Evolutionary conservation across 2,888 invertebrate species (phyloP).

Genomic region (Andrena trimmerana): DNA sequence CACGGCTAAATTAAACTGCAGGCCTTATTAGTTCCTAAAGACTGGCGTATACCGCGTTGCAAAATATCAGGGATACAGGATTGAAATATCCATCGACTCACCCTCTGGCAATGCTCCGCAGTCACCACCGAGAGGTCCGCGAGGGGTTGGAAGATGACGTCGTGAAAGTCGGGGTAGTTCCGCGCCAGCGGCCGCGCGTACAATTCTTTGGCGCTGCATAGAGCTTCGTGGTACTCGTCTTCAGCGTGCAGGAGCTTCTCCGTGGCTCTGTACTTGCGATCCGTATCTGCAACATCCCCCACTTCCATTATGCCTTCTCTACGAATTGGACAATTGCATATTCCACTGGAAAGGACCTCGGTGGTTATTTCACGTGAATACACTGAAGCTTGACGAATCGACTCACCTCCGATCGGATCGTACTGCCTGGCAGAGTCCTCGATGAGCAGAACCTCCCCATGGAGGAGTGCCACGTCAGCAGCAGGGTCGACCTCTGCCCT

Average conservation of each 20-base stretch:
- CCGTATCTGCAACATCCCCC: constrained; percentile 78
- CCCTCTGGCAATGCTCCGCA: constrained; percentile 80
- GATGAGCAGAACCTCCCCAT: constrained; percentile 89
- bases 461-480: constrained; percentile 87
- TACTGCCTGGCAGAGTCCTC: constrained; percentile 87
- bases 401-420: constrained; percentile 86
- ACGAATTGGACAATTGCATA: not conserved
- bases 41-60: not conserved
- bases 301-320: not conserved
- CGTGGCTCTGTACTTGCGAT: constrained; percentile 83
- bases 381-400: not conserved
- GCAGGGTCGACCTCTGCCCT: constrained; percentile 88
- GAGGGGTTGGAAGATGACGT: constrained; percentile 82
- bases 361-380: too few species aligned
- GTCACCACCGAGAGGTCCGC: constrained; percentile 79
- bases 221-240: constrained; percentile 85
- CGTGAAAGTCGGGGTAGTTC: constrained; percentile 82
- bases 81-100: constrained; percentile 68
- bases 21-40: not conserved
- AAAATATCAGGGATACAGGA: not conserved
- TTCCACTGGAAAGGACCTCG: too few species aligned
- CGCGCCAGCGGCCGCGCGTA: constrained; percentile 87
- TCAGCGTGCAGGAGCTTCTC: constrained; percentile 85
- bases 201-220: constrained; percentile 88
- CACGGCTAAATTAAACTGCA: not conserved